Evolutionary conservation across 2,888 invertebrate genomes (phyloP).

Genomic region (Eretmocerus hayati): DNA sequence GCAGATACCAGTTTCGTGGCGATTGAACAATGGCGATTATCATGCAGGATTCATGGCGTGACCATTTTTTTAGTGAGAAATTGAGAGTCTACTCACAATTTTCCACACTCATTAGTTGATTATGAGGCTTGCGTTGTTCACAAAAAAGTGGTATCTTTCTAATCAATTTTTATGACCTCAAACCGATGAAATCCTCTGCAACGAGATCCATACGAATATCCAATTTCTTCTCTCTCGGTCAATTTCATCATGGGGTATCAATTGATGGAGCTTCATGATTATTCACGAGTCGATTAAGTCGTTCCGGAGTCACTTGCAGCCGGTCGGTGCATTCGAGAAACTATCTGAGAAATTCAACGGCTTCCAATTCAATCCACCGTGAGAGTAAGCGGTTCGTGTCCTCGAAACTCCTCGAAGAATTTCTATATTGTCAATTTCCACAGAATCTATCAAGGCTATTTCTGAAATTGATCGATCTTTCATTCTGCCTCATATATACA

Average conservation of each 20-base stretch:
- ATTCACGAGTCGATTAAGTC: slow-evolving; percentile 17
- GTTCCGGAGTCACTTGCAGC: slow-evolving; percentile 6
- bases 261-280: slow-evolving; percentile 6
- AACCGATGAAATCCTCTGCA: no score
- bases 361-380: slow-evolving; percentile 5
- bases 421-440: slow-evolving; percentile 31
- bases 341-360: slow-evolving; percentile 28
- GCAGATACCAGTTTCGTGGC: no score
- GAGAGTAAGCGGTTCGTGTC: slow-evolving; percentile 21
- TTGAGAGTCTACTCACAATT: no score
- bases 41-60: no score
- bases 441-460: background rate
- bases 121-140: no score
- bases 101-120: no score
- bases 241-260: background rate
- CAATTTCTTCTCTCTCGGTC: no score
- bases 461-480: background rate
- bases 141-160: no score
- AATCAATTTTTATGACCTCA: no score
- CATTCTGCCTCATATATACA: background rate
- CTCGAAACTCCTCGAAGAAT: slow-evolving; percentile 34
- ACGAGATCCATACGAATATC: no score
- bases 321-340: slow-evolving; percentile 16
- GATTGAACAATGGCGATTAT: no score
- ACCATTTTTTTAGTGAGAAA: no score